These are phyloP conservation scores for Neogobius melanostomus DNA, from an alignment of 2,113 vertebrate species.

Conservation along the genomic window DNA sequence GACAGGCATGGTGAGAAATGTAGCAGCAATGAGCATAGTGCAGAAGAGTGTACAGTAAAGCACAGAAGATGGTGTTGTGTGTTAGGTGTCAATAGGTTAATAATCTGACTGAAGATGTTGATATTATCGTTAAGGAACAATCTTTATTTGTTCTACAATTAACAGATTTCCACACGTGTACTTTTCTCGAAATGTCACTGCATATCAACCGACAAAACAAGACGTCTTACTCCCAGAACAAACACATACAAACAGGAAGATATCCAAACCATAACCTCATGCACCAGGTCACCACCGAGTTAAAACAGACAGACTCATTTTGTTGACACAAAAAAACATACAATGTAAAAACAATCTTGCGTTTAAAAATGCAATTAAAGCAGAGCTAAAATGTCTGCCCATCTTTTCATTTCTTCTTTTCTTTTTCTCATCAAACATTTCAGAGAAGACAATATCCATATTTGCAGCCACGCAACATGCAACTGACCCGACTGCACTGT, in stretches of 20 bases:
- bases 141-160: constrained; percentile 75
- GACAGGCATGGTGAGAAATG: constrained; percentile 13
- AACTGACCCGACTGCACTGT: constrained; percentile 71
- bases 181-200: constrained; percentile 83
- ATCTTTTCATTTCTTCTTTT: constrained; percentile 5
- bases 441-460: constrained; percentile 67
- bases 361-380: constrained; percentile 58
- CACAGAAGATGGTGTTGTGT: background rate
- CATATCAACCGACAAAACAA: constrained; percentile 80
- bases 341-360: constrained; percentile 65
- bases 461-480: constrained; percentile 84
- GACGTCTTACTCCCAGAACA: constrained; percentile 77
- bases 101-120: background rate
- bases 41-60: constrained; percentile 15
- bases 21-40: constrained; percentile 14
- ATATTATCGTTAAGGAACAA: constrained; percentile 55
- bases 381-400: constrained; percentile 60
- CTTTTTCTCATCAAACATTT: constrained; percentile 65
- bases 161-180: constrained; percentile 75
- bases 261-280: constrained; percentile 81
- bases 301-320: constrained; percentile 64
- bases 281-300: constrained; percentile 77
- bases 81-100: background rate
- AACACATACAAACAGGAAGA: constrained; percentile 65
- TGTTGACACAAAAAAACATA: constrained; percentile 68